Evolutionary conservation across 2,888 invertebrate species (phyloP).

Genomic region (Leptura quadrifasciata): DNA sequence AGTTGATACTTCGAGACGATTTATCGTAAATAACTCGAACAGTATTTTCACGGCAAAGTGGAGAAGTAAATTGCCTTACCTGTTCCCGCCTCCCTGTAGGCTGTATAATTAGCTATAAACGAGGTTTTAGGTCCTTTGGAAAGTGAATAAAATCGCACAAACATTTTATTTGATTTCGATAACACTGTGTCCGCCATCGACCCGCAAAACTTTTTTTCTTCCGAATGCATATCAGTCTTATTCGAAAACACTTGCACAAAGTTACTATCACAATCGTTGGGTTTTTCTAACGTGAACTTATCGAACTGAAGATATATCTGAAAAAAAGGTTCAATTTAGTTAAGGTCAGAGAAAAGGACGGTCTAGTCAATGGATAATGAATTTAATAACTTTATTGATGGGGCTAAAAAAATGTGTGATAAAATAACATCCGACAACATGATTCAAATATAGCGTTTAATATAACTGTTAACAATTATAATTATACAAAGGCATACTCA

Average conservation of each 20-base stretch:
- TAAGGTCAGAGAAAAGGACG: not conserved
- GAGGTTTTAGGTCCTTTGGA: slow-evolving; percentile 76
- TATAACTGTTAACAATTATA: too few species aligned
- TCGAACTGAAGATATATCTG: slow-evolving; percentile 84
- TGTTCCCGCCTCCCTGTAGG: slow-evolving; percentile 79
- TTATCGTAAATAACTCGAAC: too few species aligned
- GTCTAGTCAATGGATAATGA: too few species aligned
- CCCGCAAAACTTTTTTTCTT: slow-evolving; percentile 86
- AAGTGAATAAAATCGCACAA: slow-evolving; percentile 84
- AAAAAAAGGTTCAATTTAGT: slow-evolving; percentile 59
- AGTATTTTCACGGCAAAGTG: too few species aligned
- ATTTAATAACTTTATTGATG: too few species aligned
- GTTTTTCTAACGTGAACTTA: slow-evolving; percentile 80
- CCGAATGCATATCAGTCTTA: slow-evolving; percentile 78
- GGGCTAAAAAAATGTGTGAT: too few species aligned
- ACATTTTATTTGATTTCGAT: slow-evolving; percentile 81
- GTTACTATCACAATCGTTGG: slow-evolving; percentile 87
- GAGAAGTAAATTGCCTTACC: too few species aligned
- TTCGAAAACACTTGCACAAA: slow-evolving; percentile 84
- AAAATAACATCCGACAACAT: too few species aligned
- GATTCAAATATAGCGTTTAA: too few species aligned
- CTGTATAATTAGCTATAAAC: slow-evolving; percentile 85
- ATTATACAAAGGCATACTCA: too few species aligned
- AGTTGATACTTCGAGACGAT: too few species aligned
- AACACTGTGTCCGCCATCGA: slow-evolving; percentile 87